A percentile compares a stretch with the other conserved stretches of the same genome.
Conservation (phyloP, 2,113 vertebrate genomes). For the Daubentonia madagascariensis region DNA sequence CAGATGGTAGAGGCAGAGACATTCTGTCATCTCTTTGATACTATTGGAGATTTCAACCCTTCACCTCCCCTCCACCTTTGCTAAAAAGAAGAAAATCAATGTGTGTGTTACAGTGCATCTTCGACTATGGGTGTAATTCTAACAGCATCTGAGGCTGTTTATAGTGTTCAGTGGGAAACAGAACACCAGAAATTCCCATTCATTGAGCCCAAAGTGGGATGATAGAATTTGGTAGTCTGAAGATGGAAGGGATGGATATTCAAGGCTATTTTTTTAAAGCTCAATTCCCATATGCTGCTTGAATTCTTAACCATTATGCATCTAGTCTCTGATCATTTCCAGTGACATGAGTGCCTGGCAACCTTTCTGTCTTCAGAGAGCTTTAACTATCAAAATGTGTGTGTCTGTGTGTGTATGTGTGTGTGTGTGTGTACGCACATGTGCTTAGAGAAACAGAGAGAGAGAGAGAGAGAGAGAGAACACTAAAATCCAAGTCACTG, state of each 20-base stretch:
- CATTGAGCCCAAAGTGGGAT: neutral
- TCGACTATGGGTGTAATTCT: neutral
- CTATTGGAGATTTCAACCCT: neutral
- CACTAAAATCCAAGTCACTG: neutral
- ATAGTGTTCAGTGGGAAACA: neutral
- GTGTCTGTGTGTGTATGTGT: neutral
- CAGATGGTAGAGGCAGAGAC: neutral
- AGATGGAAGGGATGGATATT: neutral
- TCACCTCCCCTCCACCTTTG: neutral
- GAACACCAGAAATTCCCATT: neutral
- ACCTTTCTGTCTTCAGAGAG: neutral
- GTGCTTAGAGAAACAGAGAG: neutral
- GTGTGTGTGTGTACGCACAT: neutral
- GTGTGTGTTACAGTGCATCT: neutral
- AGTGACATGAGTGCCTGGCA: neutral
- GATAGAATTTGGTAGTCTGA: neutral
- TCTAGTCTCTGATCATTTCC: neutral
- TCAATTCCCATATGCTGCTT: neutral
- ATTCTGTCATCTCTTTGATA: constrained; percentile 28
- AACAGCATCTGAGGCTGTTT: neutral
- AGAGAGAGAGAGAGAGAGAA: neutral
- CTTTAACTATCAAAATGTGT: neutral
- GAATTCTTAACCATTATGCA: neutral
- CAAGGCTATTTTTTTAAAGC: neutral
- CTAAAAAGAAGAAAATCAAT: constrained; percentile 42